Base-by-base conservation (phyloP, 2,113 vertebrate species). In the Engraulis encrasicolus region DNA sequence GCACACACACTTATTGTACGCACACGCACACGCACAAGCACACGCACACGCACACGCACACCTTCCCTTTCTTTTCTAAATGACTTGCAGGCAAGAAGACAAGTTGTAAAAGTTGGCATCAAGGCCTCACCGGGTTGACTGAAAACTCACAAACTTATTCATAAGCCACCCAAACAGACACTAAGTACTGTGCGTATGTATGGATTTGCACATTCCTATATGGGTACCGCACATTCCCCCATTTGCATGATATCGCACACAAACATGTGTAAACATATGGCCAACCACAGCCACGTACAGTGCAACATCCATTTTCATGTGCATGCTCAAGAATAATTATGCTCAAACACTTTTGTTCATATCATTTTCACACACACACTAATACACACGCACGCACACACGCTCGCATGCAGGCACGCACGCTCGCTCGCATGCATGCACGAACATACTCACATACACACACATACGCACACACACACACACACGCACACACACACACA, bases 231-330 rank as follows among this genome's bases (percentile, higher is more conserved):
- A 74, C 66, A 74, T 31, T 27, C 31, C 31, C 23, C 27, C 14
- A 74, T 71, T 12, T 66, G 58, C 58, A 66, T 66, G 27, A 15
- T 36, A 31, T 74, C 66, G 4, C 66, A 74, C 5, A 74, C 27
- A 74, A 74, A 74, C 66, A 74, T 74, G 15, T 31, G 66, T 31
- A 74, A 15, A 74, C 66, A 74, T 74, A 31, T 74, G 66, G 66
- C 66, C 23, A 74, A 74, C 66, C 66, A 74, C 31, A 31, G 11
- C 66, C 14, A 34, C 15, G 2, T 36, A 74, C 66, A n/a, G n/a
- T n/a, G 40, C 40, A n/a, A 66, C 66, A 34, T 74, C 12, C 31
- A 34, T 74, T 34, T 74, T 36, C 66, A 74, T 34, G 31, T 74
- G 66, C 66, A 74, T 34, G 31, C 27, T 34, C 12, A 74, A 34